These are phyloP conservation scores for Clitarchus hookeri DNA, from an alignment of 2,888 invertebrate genomes.

Conservation along the genomic window DNA sequence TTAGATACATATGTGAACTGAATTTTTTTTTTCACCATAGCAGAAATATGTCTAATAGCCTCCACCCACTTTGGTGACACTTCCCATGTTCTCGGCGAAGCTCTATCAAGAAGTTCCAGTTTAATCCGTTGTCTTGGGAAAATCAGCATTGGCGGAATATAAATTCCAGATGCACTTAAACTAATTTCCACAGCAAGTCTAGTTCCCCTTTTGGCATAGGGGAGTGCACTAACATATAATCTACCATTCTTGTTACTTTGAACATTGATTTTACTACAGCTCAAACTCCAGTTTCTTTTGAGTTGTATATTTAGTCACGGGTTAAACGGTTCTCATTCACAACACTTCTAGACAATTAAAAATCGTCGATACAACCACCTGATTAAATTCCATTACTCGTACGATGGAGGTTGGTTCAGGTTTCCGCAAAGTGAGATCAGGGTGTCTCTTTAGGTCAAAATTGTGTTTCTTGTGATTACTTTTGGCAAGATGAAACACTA, in stretches of 20 bases:
- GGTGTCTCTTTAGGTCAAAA: slow-evolving; percentile 37
- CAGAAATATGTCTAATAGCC: background rate
- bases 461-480: slow-evolving; percentile 38
- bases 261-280: too few species aligned
- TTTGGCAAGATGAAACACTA: slow-evolving; percentile 41
- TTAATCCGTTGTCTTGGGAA: too few species aligned
- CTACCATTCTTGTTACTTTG: too few species aligned
- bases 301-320: slow-evolving; percentile 44
- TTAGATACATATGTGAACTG: slow-evolving; percentile 43
- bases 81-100: too few species aligned
- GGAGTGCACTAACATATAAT: too few species aligned
- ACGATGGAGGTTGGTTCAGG: slow-evolving; percentile 40
- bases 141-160: too few species aligned
- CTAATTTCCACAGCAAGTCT: too few species aligned
- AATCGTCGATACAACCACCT: slow-evolving; percentile 36
- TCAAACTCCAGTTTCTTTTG: slow-evolving; percentile 50
- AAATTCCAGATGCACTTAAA: too few species aligned
- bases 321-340: slow-evolving; percentile 25
- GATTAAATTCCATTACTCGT: slow-evolving; percentile 39
- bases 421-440: slow-evolving; percentile 33
- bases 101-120: too few species aligned
- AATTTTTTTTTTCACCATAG: slow-evolving; percentile 45
- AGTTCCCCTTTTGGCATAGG: too few species aligned
- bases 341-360: slow-evolving; percentile 25
- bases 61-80: too few species aligned